Percentiles rank a stretch among this genome's conserved stretches.
phyloP scores from a whole-genome alignment of 2,797 vertebrate species.

The Antennarius maculatus region DNA sequence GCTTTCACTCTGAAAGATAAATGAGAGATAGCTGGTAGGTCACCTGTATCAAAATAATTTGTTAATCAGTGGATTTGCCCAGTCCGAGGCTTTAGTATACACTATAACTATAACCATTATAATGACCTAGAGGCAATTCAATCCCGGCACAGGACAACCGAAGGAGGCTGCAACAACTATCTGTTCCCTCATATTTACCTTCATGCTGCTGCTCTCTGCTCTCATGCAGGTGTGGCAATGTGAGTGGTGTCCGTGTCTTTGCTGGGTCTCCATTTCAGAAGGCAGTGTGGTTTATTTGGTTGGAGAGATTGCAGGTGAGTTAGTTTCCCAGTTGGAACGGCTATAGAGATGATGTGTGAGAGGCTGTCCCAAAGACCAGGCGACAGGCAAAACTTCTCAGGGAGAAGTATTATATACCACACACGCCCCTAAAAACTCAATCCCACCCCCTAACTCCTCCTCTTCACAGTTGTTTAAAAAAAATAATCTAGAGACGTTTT shows the following conservation, averaged over 20 bases:
- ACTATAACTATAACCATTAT: not conserved
- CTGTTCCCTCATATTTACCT: conserved; percentile 79
- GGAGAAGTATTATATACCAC: conserved; percentile 86
- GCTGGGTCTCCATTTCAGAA: conserved; percentile 83
- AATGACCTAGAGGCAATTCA: conserved; percentile 14
- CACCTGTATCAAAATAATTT: conserved; percentile 26
- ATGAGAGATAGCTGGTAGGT: conserved; percentile 30
- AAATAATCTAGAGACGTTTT: conserved; percentile 63
- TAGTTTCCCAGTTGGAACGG: conserved; percentile 81
- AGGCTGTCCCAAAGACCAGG: conserved; percentile 90
- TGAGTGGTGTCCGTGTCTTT: conserved; percentile 76
- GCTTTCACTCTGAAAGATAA: conserved; percentile 44
- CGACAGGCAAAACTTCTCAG: conserved; percentile 89
- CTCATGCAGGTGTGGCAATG: conserved; percentile 84
- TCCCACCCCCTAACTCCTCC: conserved; percentile 72
- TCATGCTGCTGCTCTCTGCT: conserved; percentile 82
- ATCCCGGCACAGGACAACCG: conserved; percentile 18
- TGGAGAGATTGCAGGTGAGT: conserved; percentile 77
- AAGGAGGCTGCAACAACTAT: conserved; percentile 12
- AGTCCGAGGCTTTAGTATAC: no score
- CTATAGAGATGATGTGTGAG: conserved; percentile 80
- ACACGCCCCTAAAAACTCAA: conserved; percentile 82
- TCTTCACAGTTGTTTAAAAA: conserved; percentile 63
- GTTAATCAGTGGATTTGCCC: no score
- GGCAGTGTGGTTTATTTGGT: conserved; percentile 75